Percentiles rank a stretch among this genome's conserved stretches.
phyloP scores from a whole-genome alignment of 2,113 vertebrate genomes.

The Butorides virescens region DNA sequence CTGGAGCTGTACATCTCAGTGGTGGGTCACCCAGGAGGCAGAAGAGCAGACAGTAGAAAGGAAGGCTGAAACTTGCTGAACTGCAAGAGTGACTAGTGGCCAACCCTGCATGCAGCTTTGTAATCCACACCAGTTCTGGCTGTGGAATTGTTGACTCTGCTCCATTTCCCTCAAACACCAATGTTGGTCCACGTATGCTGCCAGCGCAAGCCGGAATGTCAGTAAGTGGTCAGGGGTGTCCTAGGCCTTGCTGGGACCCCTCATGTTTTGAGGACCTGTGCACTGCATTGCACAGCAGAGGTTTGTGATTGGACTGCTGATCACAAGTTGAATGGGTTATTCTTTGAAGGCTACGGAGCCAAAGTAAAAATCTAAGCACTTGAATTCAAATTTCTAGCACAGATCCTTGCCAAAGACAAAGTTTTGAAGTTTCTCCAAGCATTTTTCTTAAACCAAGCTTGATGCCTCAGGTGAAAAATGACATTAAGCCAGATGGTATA shows the following conservation, averaged over 20 bases:
- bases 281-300: not conserved
- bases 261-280: not conserved
- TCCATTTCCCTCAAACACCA: not conserved
- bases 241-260: not conserved
- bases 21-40: not conserved
- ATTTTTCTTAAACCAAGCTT: not conserved
- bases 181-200: not conserved
- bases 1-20: not conserved
- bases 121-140: not conserved
- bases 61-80: not conserved
- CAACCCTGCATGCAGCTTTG: not conserved
- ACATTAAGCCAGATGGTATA: slow-evolving; percentile 33
- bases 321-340: not conserved
- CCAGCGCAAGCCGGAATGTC: not conserved
- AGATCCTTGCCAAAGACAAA: not conserved
- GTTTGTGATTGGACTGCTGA: not conserved
- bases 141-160: not conserved
- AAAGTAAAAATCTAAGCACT: not conserved
- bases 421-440: slow-evolving; percentile 16
- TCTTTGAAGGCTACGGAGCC: not conserved
- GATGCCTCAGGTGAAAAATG: slow-evolving; percentile 35
- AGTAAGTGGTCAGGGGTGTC: not conserved
- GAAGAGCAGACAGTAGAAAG: not conserved
- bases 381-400: not conserved
- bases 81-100: not conserved